These are phyloP conservation scores for Verasper variegatus DNA, from an alignment of 2,113 vertebrate genomes.

Conservation along the genomic window DNA sequence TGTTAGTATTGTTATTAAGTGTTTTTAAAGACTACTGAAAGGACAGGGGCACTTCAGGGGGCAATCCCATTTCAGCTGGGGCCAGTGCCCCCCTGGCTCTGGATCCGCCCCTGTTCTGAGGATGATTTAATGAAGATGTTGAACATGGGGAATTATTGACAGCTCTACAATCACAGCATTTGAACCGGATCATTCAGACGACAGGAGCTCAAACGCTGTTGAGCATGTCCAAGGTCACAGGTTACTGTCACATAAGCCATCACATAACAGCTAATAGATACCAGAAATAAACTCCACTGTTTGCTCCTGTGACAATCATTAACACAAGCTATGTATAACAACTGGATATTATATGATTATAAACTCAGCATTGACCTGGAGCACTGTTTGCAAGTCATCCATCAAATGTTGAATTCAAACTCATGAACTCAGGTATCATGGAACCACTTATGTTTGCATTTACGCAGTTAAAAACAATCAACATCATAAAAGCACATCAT, in stretches of 20 bases:
- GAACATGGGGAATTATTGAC: background rate
- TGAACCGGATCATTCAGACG: background rate
- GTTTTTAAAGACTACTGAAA: too few species aligned
- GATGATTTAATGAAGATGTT: background rate
- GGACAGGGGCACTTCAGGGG: too few species aligned
- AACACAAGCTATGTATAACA: background rate
- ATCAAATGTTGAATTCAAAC: background rate
- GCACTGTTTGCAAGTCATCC: background rate
- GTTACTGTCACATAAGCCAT: background rate
- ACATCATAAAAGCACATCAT: too few species aligned
- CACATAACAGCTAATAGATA: background rate
- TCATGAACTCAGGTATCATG: background rate
- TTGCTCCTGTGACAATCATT: conserved; percentile 18
- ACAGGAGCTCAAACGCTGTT: background rate
- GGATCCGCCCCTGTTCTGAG: background rate
- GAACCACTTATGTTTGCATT: background rate
- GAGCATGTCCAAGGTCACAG: background rate
- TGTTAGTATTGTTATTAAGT: too few species aligned
- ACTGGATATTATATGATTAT: background rate
- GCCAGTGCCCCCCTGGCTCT: too few species aligned
- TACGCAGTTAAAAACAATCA: background rate
- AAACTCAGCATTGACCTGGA: background rate
- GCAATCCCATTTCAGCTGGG: too few species aligned
- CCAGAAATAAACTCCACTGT: conserved; percentile 4
- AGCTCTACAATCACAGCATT: background rate